phyloP scores from a whole-genome alignment of 2,797 vertebrate species.

The Chloroceryle amazona region DNA sequence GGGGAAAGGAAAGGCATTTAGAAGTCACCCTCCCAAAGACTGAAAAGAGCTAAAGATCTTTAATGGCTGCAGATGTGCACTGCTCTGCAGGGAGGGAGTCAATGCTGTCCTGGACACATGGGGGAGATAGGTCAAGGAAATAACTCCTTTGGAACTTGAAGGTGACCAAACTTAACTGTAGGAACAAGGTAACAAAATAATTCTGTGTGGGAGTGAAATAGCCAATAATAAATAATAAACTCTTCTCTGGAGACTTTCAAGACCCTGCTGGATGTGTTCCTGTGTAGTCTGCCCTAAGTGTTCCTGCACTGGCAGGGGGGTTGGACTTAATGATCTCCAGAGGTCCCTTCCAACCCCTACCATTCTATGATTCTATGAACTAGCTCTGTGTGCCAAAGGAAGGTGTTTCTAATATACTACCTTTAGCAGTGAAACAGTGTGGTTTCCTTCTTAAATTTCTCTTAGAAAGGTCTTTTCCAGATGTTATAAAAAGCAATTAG shows the following conservation, averaged over 20 bases:
- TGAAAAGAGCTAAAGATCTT: neutral
- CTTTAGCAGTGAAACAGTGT: neutral
- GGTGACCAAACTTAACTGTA: neutral
- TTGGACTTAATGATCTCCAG: no score
- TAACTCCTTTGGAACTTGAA: neutral
- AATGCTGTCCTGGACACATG: accelerated
- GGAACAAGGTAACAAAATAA: neutral
- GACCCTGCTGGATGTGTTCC: no score
- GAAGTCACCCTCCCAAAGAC: neutral
- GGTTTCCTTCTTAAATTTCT: neutral
- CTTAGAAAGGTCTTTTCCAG: neutral
- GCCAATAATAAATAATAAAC: neutral
- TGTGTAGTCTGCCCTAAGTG: no score
- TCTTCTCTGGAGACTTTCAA: no score
- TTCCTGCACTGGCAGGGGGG: no score
- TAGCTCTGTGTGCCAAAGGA: neutral
- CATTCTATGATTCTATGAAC: neutral
- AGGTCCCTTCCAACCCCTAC: no score
- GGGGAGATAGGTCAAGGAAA: neutral
- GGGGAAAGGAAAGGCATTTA: neutral
- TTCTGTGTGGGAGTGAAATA: neutral
- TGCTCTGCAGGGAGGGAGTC: neutral
- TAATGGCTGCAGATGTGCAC: neutral
- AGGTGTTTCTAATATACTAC: neutral
- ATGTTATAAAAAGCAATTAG: neutral